phyloP scores from a whole-genome alignment of 2,797 vertebrate genomes.

The Dermochelys coriacea region DNA sequence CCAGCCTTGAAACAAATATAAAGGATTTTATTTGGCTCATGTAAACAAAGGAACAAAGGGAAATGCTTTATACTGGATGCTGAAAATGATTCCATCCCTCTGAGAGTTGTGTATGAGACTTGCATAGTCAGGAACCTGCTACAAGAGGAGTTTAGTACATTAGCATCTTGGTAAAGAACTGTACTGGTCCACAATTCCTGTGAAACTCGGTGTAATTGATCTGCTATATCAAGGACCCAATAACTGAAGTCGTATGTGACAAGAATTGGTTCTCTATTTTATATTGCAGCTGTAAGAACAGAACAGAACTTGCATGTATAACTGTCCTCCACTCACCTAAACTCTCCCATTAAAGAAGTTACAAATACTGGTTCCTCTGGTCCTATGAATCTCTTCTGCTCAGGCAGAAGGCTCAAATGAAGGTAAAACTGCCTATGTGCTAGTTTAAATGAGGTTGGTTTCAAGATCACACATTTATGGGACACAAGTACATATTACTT shows the following conservation, averaged over 20 bases:
- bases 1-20: neutral
- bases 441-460: slow-evolving; percentile 44
- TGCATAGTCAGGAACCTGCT: neutral
- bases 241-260: neutral
- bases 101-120: neutral
- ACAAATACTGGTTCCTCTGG: neutral
- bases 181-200: neutral
- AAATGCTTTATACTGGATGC: neutral
- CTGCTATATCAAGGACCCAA: neutral
- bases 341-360: neutral
- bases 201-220: neutral
- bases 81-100: neutral
- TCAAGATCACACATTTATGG: slow-evolving; percentile 22
- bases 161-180: neutral
- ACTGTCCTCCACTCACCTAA: neutral
- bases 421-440: neutral
- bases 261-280: neutral
- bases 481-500: neutral
- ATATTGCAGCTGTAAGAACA: neutral
- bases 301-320: neutral
- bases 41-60: neutral
- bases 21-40: neutral
- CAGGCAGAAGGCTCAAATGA: neutral
- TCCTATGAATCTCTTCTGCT: neutral
- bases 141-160: neutral